These are phyloP conservation scores for Cacatua alba DNA, from an alignment of 2,113 vertebrate genomes.

Conservation along the genomic window DNA sequence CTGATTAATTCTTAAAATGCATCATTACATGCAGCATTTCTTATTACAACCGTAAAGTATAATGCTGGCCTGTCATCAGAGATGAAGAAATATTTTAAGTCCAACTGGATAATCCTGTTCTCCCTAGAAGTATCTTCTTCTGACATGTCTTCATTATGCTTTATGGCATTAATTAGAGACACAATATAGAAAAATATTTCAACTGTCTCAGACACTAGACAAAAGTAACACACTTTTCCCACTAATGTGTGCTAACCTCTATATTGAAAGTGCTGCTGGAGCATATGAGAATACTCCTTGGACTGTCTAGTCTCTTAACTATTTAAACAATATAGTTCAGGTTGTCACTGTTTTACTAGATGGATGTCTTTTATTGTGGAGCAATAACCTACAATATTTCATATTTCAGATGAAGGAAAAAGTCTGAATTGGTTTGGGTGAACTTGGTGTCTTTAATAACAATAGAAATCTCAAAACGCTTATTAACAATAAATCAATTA, in stretches of 20 bases:
- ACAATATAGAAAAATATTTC: slow-evolving; percentile 22
- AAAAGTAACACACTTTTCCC: neutral
- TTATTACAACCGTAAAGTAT: slow-evolving; percentile 46
- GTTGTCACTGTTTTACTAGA: neutral
- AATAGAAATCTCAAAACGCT: neutral
- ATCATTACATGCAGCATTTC: neutral
- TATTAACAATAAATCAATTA: neutral
- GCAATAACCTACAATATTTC: neutral
- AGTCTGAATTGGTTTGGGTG: neutral
- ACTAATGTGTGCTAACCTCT: neutral
- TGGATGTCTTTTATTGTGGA: neutral
- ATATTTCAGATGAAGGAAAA: neutral
- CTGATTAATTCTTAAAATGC: neutral
- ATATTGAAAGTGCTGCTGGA: neutral
- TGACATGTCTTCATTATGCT: slow-evolving; percentile 11
- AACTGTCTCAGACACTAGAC: neutral
- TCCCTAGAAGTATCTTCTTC: neutral
- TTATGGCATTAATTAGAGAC: slow-evolving; percentile 56
- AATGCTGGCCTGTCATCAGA: neutral
- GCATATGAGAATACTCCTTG: neutral
- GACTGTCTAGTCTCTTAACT: neutral
- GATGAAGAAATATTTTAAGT: slow-evolving; percentile 26
- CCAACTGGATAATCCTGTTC: neutral
- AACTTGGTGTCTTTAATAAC: neutral
- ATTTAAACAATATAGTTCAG: neutral